phyloP scores from a whole-genome alignment of 64 coral and sea anemone species.

The Astreopora myriophthalma region DNA sequence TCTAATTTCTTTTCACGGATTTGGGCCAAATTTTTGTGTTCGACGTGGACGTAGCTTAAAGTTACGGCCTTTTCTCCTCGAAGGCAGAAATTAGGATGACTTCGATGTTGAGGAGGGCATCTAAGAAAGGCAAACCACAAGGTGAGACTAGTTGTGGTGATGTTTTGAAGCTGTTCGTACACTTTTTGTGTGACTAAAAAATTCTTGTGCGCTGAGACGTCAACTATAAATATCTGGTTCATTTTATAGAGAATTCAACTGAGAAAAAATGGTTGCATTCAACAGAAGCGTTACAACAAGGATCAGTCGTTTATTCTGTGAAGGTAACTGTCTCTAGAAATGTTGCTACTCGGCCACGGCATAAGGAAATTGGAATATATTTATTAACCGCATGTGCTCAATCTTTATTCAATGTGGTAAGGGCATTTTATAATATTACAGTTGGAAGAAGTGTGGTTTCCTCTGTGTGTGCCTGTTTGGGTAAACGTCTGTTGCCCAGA shows the following conservation, averaged over 20 bases:
- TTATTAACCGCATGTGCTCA: not conserved
- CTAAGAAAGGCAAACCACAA: slow-evolving; percentile 68
- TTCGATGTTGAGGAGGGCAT: slow-evolving; percentile 38
- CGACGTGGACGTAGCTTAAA: not conserved
- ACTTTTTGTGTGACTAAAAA: not conserved
- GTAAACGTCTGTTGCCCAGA: not conserved
- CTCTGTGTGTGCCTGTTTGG: not conserved
- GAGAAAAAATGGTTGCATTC: slow-evolving; percentile 65
- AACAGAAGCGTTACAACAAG: slow-evolving; percentile 35
- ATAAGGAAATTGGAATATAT: not conserved
- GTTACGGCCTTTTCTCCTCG: not conserved
- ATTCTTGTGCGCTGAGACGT: not conserved
- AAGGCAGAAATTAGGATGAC: slow-evolving; percentile 19
- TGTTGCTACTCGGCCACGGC: not conserved
- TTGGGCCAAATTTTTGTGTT: not conserved
- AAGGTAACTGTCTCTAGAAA: slow-evolving; percentile 15
- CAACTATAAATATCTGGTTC: not conserved
- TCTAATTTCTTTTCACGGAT: not conserved
- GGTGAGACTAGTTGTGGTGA: not conserved
- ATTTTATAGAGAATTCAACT: slow-evolving; percentile 23
- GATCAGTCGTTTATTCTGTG: slow-evolving; percentile 57
- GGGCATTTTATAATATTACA: not conserved
- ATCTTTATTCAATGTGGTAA: not conserved
- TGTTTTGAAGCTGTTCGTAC: not conserved
- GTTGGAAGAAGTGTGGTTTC: not conserved